A percentile compares a stretch with the other conserved stretches of the same genome.
Evolutionary conservation across 2,797 vertebrate genomes (phyloP).

Genomic region (Okamejei kenojei): DNA sequence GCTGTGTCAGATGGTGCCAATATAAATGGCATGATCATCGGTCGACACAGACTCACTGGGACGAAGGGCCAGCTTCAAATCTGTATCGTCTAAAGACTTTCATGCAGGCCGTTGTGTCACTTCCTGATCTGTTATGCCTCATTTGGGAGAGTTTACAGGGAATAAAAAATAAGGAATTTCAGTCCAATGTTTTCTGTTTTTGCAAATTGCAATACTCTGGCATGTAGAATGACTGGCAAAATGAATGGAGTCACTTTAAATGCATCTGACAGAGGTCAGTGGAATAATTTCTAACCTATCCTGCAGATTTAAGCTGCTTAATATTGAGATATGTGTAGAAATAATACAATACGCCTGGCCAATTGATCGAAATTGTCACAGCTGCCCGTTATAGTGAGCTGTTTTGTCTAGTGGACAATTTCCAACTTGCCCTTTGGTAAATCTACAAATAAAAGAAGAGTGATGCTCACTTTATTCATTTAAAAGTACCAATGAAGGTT

Average conservation of each 20-base stretch:
- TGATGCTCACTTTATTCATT: slow-evolving; percentile 24
- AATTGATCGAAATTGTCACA: slow-evolving; percentile 24
- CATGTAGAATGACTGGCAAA: not conserved
- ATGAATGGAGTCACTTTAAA: slow-evolving; percentile 24
- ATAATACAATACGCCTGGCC: not conserved
- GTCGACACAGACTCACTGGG: too few species aligned
- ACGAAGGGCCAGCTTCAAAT: too few species aligned
- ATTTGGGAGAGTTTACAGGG: not conserved
- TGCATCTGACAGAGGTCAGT: not conserved
- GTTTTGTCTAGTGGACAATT: not conserved
- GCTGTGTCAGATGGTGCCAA: too few species aligned
- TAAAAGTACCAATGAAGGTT: slow-evolving; percentile 2
- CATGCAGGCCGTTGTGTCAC: not conserved
- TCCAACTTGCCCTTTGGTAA: not conserved
- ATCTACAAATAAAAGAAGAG: slow-evolving; percentile 23
- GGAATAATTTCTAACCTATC: not conserved
- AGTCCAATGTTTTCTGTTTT: not conserved
- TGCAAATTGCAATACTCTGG: not conserved
- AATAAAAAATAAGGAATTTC: not conserved
- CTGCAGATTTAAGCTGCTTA: not conserved
- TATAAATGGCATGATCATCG: too few species aligned
- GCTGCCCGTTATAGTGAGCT: not conserved
- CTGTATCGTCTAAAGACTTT: too few species aligned
- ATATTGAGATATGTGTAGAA: slow-evolving; percentile 15
- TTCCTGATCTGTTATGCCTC: not conserved